Percentiles rank a stretch among this genome's conserved stretches.
Conservation (phyloP, 2,113 vertebrate species). For the Orycteropus afer region DNA sequence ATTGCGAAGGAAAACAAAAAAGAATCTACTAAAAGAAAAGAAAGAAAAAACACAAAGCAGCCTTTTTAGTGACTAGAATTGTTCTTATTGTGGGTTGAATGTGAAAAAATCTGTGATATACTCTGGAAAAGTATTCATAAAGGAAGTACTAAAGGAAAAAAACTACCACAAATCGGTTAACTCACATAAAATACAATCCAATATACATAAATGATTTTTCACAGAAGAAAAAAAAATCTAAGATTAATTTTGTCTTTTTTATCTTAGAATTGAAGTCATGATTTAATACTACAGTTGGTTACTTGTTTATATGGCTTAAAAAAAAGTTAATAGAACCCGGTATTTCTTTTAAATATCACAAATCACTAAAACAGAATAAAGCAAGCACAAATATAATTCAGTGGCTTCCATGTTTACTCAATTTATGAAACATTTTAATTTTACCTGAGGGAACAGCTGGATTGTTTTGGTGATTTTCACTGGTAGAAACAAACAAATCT, state of each 20-base stretch:
- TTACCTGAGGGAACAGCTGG: constrained; percentile 94
- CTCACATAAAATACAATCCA: constrained; percentile 21
- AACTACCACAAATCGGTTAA: neutral
- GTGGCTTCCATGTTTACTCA: neutral
- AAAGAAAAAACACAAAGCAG: neutral
- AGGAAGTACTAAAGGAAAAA: neutral
- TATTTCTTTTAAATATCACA: neutral
- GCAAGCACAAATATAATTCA: neutral
- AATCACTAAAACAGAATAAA: constrained; percentile 17
- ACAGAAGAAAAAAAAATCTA: neutral
- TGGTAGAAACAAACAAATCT: constrained; percentile 93
- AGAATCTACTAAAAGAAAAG: neutral
- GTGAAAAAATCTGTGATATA: neutral
- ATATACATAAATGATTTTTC: neutral
- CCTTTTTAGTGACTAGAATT: constrained; percentile 1
- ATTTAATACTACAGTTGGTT: neutral
- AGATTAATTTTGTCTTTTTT: neutral
- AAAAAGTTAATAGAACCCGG: neutral
- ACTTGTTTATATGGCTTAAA: constrained; percentile 16
- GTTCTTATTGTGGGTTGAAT: constrained; percentile 1
- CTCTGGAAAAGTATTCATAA: constrained; percentile 17
- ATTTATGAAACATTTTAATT: neutral
- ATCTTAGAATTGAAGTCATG: neutral
- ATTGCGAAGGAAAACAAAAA: too few species aligned
- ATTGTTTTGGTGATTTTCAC: constrained; percentile 94